phyloP scores from a whole-genome alignment of 1,140 invertebrate species.

The Periplaneta americana region DNA sequence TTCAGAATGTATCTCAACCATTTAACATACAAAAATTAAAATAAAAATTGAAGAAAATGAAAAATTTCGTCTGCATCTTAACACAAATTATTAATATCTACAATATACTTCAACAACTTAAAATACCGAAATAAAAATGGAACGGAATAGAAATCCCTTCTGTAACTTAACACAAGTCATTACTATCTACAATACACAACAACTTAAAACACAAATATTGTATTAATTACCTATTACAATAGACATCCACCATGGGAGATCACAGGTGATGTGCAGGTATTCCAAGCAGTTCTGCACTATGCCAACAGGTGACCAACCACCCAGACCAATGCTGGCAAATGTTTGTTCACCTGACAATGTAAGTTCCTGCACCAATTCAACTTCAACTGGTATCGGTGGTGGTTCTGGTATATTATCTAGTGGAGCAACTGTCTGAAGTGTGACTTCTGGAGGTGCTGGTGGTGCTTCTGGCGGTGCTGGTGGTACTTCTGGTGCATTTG shows the following conservation, averaged over 20 bases:
- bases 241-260: constrained; percentile 85
- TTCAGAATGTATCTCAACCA: too few relatives aligned
- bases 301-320: constrained; percentile 69
- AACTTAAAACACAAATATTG: too few relatives aligned
- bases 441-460: neutral
- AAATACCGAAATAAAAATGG: too few relatives aligned
- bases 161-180: too few relatives aligned
- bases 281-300: constrained; percentile 75
- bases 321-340: constrained; percentile 74
- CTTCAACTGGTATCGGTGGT: neutral
- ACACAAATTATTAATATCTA: too few relatives aligned
- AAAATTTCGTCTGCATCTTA: too few relatives aligned
- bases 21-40: too few relatives aligned
- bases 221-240: constrained; percentile 61
- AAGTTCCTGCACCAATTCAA: constrained; percentile 27
- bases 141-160: too few relatives aligned
- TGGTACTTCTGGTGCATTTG: neutral
- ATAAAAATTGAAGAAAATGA: too few relatives aligned
- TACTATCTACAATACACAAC: too few relatives aligned
- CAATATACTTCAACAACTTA: too few relatives aligned
- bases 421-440: neutral
- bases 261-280: constrained; percentile 64
- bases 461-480: neutral
- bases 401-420: constrained; percentile 13
- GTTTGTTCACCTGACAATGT: constrained; percentile 63